phyloP scores from a whole-genome alignment of 53 echinoderm and acorn worm genomes.

The Henricia sp. region DNA sequence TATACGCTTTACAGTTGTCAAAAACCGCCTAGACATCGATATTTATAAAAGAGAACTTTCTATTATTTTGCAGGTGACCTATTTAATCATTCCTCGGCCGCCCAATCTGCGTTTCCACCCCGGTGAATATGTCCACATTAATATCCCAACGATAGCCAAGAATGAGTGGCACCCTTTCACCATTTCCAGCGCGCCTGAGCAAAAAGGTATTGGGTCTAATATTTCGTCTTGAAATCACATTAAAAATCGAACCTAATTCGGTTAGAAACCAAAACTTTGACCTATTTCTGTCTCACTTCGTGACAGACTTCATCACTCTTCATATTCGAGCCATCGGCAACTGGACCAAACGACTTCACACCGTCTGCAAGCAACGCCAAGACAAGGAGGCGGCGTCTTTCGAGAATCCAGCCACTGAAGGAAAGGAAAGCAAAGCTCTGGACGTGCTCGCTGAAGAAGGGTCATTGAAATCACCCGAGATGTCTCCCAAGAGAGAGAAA shows the following conservation, averaged over 20 bases:
- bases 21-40: too few species aligned
- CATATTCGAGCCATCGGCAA: conserved; percentile 94
- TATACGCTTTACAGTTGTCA: too few species aligned
- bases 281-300: neutral
- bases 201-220: conserved; percentile 52
- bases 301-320: conserved; percentile 78
- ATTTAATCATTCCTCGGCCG: conserved; percentile 74
- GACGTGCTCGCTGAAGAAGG: conserved; percentile 66
- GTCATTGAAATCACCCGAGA: conserved; percentile 22
- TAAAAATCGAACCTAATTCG: neutral
- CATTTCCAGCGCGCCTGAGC: conserved; percentile 82
- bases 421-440: conserved; percentile 25
- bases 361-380: conserved; percentile 83
- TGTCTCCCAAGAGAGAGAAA: conserved; percentile 18
- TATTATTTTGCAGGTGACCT: conserved; percentile 63
- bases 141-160: conserved; percentile 73
- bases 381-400: neutral
- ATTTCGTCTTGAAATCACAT: neutral
- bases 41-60: too few species aligned
- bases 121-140: conserved; percentile 76
- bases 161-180: conserved; percentile 92
- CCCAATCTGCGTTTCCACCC: conserved; percentile 72
- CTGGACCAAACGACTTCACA: conserved; percentile 91
- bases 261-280: neutral
- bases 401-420: conserved; percentile 8